A percentile compares a stretch with the other conserved stretches of the same genome.
phyloP scores from a whole-genome alignment of 2,888 invertebrate species.

The Amorpha juglandis region DNA sequence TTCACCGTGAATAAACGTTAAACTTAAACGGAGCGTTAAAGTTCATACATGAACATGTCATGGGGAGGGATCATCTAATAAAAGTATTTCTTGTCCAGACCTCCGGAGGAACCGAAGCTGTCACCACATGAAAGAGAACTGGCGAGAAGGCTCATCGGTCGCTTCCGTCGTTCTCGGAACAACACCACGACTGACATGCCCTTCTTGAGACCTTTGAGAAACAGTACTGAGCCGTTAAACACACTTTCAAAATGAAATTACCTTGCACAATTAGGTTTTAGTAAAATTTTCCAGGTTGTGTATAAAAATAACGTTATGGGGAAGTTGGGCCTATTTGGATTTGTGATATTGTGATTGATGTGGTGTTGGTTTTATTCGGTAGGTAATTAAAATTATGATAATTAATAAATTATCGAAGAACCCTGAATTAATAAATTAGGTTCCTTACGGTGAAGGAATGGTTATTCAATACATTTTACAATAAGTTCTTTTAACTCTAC shows the following conservation, averaged over 20 bases:
- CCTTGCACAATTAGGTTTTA: not conserved
- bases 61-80: no score
- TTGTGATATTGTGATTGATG: not conserved
- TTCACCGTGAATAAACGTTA: no score
- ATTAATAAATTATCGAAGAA: not conserved
- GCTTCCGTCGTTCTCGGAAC: conserved; percentile 67
- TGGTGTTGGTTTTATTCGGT: no score
- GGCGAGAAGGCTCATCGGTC: conserved; percentile 67
- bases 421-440: not conserved
- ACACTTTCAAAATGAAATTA: not conserved
- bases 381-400: not conserved
- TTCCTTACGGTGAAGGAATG: no score
- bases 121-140: conserved; percentile 66
- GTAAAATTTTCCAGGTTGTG: conserved; percentile 7
- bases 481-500: no score
- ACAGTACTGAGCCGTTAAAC: conserved; percentile 43
- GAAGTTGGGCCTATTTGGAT: not conserved
- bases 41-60: not conserved
- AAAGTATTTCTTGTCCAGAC: conserved; percentile 45
- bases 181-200: conserved; percentile 49
- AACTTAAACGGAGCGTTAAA: no score
- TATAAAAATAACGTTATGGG: not conserved
- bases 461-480: no score
- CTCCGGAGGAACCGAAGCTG: conserved; percentile 62
- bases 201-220: conserved; percentile 57